Evolutionary conservation across 2,797 vertebrate genomes (phyloP).

Genomic region (Orientallactaga sibirica): DNA sequence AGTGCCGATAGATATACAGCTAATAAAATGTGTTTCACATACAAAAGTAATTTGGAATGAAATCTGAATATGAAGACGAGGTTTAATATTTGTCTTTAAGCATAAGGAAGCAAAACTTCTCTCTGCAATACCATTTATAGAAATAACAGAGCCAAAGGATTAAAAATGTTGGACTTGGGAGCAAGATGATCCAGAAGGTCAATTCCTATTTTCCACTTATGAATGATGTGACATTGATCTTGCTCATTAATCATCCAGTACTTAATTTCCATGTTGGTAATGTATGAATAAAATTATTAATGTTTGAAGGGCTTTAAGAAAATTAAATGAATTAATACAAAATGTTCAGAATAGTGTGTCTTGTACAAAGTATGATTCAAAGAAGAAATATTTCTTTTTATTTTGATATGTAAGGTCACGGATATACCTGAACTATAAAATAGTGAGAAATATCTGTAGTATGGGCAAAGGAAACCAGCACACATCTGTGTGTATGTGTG

Average conservation of each 20-base stretch:
- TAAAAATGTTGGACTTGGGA: not conserved
- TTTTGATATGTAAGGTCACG: not conserved
- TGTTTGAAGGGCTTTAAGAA: constrained; percentile 24
- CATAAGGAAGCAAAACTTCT: not conserved
- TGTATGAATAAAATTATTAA: constrained; percentile 1
- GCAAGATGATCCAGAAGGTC: not conserved
- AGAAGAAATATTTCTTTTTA: not conserved
- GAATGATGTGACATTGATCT: constrained; percentile 3
- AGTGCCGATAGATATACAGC: not conserved
- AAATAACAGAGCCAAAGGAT: constrained; percentile 13
- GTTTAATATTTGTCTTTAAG: constrained; percentile 30
- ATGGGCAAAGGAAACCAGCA: not conserved
- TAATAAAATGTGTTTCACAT: constrained; percentile 38
- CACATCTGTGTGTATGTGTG: not conserved
- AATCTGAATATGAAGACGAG: not conserved
- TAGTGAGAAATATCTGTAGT: not conserved
- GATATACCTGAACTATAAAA: constrained; percentile 21
- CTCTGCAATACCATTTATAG: not conserved
- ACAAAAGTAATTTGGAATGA: constrained; percentile 13
- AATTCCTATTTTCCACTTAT: not conserved
- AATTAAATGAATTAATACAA: constrained; percentile 46
- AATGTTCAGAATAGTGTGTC: constrained; percentile 5
- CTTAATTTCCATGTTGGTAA: not conserved
- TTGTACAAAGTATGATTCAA: not conserved
- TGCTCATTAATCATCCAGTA: constrained; percentile 30